Percentiles rank a stretch among this genome's conserved stretches.
phyloP scores from a whole-genome alignment of 2,797 vertebrate species.

The Sphenopsis melanotis region DNA sequence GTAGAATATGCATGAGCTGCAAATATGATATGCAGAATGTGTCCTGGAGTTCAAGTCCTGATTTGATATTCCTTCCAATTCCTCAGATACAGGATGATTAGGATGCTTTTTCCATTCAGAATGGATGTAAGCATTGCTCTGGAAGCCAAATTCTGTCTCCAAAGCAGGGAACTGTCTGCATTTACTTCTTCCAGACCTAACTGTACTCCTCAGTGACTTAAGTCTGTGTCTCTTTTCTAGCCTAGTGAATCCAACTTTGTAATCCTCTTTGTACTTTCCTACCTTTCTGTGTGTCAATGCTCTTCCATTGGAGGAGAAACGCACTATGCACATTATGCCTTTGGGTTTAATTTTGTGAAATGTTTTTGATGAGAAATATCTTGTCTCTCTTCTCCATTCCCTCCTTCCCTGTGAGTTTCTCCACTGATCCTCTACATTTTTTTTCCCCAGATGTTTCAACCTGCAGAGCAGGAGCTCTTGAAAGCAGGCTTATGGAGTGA shows the following conservation, averaged over 20 bases:
- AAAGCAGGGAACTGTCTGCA: neutral
- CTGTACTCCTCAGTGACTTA: neutral
- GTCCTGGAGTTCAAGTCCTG: neutral
- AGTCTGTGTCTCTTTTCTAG: neutral
- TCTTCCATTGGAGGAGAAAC: neutral
- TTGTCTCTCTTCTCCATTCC: neutral
- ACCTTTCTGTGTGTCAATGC: neutral
- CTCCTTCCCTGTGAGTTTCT: neutral
- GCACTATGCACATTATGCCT: neutral
- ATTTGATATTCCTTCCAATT: neutral
- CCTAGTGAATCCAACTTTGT: neutral
- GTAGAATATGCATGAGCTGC: neutral
- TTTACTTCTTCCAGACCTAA: neutral
- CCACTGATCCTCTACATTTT: neutral
- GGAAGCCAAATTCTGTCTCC: neutral
- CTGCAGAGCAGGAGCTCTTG: neutral
- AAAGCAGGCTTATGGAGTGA: neutral
- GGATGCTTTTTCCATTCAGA: neutral
- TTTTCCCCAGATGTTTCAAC: neutral
- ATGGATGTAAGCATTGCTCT: neutral
- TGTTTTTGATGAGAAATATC: neutral
- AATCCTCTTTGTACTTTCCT: neutral
- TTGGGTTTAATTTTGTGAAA: neutral
- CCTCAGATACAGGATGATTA: neutral
- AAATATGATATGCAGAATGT: neutral